Conservation (phyloP, 2,797 vertebrate genomes). For the Cottoperca gobio region DNA sequence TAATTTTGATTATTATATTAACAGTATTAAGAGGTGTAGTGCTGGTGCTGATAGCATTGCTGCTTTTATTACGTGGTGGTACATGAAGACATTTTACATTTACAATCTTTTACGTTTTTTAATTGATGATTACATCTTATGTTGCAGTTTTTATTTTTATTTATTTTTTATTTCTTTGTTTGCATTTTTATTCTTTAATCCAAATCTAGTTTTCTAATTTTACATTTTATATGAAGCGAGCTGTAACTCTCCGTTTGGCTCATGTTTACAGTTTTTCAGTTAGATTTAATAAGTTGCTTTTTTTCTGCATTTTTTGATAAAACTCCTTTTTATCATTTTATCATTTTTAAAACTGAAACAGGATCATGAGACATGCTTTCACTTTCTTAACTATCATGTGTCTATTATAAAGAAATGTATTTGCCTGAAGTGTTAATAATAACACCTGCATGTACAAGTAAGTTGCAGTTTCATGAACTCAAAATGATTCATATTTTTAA, state of each 20-base stretch:
- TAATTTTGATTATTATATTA: conserved; percentile 55
- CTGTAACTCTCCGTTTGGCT: not conserved
- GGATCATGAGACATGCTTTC: not conserved
- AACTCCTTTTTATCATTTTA: not conserved
- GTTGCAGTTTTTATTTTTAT: not conserved
- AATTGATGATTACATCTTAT: not conserved
- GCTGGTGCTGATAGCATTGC: not conserved
- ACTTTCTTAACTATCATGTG: not conserved
- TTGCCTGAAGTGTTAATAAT: not conserved
- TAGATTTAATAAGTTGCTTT: not conserved
- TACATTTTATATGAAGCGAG: not conserved
- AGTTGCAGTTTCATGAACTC: not conserved
- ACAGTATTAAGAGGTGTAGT: conserved; percentile 16
- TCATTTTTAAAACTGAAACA: not conserved
- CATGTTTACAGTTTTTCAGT: not conserved
- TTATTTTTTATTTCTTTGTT: not conserved
- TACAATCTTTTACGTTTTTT: not conserved
- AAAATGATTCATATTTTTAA: not conserved
- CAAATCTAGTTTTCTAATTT: not conserved
- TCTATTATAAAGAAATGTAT: not conserved
- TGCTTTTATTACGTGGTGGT: not conserved
- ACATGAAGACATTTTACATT: not conserved
- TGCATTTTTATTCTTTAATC: not conserved
- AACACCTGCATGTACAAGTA: not conserved
- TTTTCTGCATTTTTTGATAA: not conserved